Base-by-base conservation (phyloP, 1,140 invertebrate genomes). In the Drusus annulatus region DNA sequence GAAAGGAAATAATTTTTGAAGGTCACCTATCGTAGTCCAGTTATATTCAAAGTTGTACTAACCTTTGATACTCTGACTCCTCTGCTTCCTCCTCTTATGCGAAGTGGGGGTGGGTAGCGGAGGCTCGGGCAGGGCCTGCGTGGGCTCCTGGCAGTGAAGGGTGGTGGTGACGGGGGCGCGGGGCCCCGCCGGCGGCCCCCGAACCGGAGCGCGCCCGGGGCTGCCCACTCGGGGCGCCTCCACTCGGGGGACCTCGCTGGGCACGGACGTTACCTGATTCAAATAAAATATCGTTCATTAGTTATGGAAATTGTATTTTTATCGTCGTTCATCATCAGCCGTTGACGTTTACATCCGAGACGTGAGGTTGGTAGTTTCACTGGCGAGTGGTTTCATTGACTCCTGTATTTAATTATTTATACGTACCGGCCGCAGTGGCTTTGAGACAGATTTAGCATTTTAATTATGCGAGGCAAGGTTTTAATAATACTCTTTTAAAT, bases 221-320 rank as follows among this genome's bases (percentile, higher is more conserved):
- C 36, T 54, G 6, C 62, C 31, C 1, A 81, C 77, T 28, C 77
- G 77, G 6, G 83, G 83, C 1, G 83, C 80, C 13, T 68, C 75
- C 86, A 88, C 88, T 76, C 85, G 86, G 0, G 89, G 89, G 0
- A 90, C 88, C 80, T 90, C 88, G 65, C 88, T 89, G 10, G 89
- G 89, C 16, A 89, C 88, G 7, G 86, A 60, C 0, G 89, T 90
- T 16, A 90, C 69, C 65, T 69, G 36, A 13, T 19, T 21, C n/a
- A 60, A 13, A 23, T 56, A 17, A 60, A 7, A 36, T 36, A 8
- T 36, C 13, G 13, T 45, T 45, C 8, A 45, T 45, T 45, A 45
- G 10, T 45, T 45, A 45, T 45, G 36, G 36, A 45, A 45, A 45
- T 45, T 5, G 36, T 45, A 45, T 45, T 45, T 45, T 45, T 45